These are phyloP conservation scores for Magallana nippona DNA, from an alignment of 2,888 invertebrate genomes.

Conservation along the genomic window DNA sequence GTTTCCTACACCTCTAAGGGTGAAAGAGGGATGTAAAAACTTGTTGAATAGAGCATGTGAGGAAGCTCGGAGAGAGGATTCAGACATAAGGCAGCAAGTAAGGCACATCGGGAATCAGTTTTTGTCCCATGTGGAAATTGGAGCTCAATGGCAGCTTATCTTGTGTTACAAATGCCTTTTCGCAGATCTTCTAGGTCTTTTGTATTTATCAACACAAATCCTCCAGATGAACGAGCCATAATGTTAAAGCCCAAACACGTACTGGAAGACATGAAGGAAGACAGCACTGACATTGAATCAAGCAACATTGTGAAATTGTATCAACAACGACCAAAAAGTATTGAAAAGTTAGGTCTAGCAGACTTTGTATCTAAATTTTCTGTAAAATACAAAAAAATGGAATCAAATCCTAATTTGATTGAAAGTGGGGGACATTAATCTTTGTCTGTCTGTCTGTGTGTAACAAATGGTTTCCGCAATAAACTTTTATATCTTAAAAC, in stretches of 20 bases:
- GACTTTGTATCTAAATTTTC: conserved; percentile 17
- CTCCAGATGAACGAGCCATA: conserved; percentile 36
- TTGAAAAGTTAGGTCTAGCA: conserved; percentile 43
- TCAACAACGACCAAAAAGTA: conserved; percentile 47
- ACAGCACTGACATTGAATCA: conserved; percentile 50
- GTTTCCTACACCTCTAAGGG: too few species aligned
- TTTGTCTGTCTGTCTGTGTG: too few species aligned
- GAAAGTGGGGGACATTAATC: too few species aligned
- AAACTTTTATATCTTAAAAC: too few species aligned
- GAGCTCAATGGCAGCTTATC: conserved; percentile 41
- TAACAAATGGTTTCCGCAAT: too few species aligned
- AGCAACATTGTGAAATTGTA: conserved; percentile 39
- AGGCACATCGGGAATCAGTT: conserved; percentile 42
- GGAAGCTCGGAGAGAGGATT: conserved; percentile 46
- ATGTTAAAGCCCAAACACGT: conserved; percentile 15
- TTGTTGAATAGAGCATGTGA: neutral
- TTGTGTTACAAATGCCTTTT: conserved; percentile 41
- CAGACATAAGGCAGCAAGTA: conserved; percentile 46
- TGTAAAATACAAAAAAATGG: neutral
- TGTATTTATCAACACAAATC: conserved; percentile 40
- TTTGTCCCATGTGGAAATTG: conserved; percentile 28
- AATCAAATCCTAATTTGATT: neutral
- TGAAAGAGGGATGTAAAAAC: too few species aligned
- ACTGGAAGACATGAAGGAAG: conserved; percentile 51
- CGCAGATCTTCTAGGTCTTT: conserved; percentile 36